These are phyloP conservation scores for Reinhardtius hippoglossoides DNA, from an alignment of 2,113 vertebrate species.

Conservation along the genomic window DNA sequence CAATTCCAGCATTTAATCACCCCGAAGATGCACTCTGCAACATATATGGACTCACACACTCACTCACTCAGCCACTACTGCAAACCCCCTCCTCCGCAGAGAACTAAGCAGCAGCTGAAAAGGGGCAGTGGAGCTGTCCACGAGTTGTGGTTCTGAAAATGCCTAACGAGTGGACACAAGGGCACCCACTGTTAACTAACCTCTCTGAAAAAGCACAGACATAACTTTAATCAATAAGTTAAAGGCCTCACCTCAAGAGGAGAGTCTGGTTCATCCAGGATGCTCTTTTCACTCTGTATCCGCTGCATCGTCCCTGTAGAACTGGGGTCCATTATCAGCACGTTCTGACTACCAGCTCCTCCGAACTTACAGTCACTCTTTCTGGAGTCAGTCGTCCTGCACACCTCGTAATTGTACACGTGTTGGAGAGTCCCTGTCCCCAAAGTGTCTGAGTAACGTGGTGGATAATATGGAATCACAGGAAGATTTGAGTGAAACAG, in stretches of 20 bases:
- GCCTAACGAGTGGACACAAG: no score
- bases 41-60: no score
- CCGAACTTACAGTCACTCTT: constrained; percentile 31
- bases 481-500: constrained; percentile 24
- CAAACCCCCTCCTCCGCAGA: no score
- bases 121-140: no score
- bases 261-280: constrained; percentile 29
- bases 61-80: no score
- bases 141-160: no score
- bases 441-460: constrained; percentile 33
- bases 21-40: no score
- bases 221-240: no score
- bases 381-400: constrained; percentile 56
- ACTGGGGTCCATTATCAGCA: not conserved
- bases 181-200: no score
- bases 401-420: constrained; percentile 48
- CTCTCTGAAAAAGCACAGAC: no score
- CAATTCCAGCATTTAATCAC: not conserved
- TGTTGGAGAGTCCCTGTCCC: constrained; percentile 40
- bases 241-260: constrained; percentile 2
- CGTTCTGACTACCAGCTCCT: no score
- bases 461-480: constrained; percentile 28
- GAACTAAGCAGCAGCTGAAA: no score
- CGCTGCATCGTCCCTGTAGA: constrained; percentile 28
- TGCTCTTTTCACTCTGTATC: constrained; percentile 15